A percentile compares a stretch with the other conserved stretches of the same genome.
phyloP scores from a whole-genome alignment of 1,140 invertebrate genomes.

The Tribolium castaneum region DNA sequence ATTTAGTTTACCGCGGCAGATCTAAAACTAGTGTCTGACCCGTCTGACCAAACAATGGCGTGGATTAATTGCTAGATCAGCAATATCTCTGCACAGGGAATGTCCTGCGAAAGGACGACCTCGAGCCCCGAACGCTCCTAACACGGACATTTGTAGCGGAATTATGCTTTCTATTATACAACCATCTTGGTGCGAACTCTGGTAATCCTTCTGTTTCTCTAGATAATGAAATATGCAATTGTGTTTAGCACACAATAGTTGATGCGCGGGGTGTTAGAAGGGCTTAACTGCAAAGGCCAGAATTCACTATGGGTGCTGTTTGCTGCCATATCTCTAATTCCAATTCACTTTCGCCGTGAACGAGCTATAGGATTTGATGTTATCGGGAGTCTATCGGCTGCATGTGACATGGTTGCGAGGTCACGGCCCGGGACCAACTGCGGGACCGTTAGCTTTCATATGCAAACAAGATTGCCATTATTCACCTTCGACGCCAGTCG shows the following conservation, averaged over 20 bases:
- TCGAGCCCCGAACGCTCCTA: slow-evolving; percentile 41
- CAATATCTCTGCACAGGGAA: slow-evolving; percentile 44
- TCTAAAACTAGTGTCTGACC: slow-evolving; percentile 38
- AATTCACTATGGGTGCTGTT: slow-evolving; percentile 22
- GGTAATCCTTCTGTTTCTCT: slow-evolving; percentile 55
- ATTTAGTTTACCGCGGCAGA: slow-evolving; percentile 34
- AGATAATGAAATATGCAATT: slow-evolving; percentile 56
- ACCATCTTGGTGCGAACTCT: slow-evolving; percentile 43
- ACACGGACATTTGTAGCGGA: slow-evolving; percentile 54
- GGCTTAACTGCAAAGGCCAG: slow-evolving; percentile 28
- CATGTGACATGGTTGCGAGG: slow-evolving; percentile 47
- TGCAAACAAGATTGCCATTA: slow-evolving; percentile 60
- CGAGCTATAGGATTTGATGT: slow-evolving; percentile 41
- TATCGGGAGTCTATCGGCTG: slow-evolving; percentile 50
- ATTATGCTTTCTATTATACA: slow-evolving; percentile 53
- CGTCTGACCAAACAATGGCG: slow-evolving; percentile 49
- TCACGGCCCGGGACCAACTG: slow-evolving; percentile 43
- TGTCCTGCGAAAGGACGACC: slow-evolving; percentile 48
- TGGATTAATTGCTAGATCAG: slow-evolving; percentile 57
- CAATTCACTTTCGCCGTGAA: slow-evolving; percentile 46
- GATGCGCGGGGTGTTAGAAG: slow-evolving; percentile 27
- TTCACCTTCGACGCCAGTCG: slow-evolving; percentile 57
- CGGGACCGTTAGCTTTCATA: slow-evolving; percentile 57
- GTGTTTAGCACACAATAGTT: slow-evolving; percentile 53
- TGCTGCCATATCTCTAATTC: slow-evolving; percentile 42